A percentile compares a stretch with the other conserved stretches of the same genome.
Evolutionary conservation across 2,888 invertebrate genomes (phyloP).

Genomic region (Eudemis profundana): DNA sequence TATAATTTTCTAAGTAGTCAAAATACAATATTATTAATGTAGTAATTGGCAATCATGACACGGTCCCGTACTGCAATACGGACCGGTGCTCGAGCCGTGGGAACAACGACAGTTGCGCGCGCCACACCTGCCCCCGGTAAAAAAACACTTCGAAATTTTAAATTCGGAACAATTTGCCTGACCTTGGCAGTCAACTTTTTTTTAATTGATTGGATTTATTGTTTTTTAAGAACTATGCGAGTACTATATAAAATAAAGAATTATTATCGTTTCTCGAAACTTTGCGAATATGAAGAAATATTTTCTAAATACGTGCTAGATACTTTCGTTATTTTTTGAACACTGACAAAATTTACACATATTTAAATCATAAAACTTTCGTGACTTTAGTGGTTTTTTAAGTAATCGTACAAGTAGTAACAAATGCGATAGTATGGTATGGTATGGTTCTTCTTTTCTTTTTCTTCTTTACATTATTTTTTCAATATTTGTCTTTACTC

Average conservation of each 20-base stretch:
- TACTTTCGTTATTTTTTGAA: too few species aligned
- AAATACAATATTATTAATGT: conserved; percentile 60
- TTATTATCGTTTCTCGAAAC: neutral
- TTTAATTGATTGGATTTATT: conserved; percentile 35
- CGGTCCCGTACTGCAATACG: conserved; percentile 57
- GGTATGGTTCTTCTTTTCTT: too few species aligned
- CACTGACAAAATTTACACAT: too few species aligned
- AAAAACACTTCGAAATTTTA: conserved; percentile 77
- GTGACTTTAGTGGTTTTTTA: too few species aligned
- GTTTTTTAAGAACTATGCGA: conserved; percentile 6
- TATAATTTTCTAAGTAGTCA: conserved; percentile 8
- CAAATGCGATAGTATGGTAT: too few species aligned
- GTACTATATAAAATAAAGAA: neutral
- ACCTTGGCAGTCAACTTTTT: conserved; percentile 65
- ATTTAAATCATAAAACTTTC: too few species aligned
- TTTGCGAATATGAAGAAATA: too few species aligned
- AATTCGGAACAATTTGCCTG: conserved; percentile 75
- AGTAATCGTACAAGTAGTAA: too few species aligned
- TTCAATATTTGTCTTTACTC: neutral
- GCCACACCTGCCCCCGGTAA: conserved; percentile 66
- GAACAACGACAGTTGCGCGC: conserved; percentile 81
- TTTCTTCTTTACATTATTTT: neutral
- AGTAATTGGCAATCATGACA: conserved; percentile 80
- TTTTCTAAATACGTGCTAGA: too few species aligned
- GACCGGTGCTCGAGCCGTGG: conserved; percentile 80